Evolutionary conservation across 2,888 invertebrate species (phyloP).

Genomic region (Arrhopalites spinosus): DNA sequence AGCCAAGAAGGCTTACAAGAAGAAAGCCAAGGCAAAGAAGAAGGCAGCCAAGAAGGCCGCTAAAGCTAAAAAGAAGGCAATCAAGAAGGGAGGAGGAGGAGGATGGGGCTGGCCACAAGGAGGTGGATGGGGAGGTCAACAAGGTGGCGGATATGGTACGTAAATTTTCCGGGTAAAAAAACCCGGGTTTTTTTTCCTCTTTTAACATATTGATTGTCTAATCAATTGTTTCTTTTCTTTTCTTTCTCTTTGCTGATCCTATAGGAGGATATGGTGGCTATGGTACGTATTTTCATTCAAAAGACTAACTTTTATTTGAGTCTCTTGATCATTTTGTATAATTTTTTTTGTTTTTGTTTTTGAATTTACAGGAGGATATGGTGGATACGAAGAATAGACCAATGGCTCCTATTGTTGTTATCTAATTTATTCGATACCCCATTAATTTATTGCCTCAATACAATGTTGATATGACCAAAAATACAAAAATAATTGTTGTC

Average conservation of each 20-base stretch:
- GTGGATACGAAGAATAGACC: slow-evolving; percentile 50
- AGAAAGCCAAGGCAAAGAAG: slow-evolving; percentile 55
- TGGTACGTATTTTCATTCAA: slow-evolving; percentile 7
- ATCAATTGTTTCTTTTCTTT: not conserved
- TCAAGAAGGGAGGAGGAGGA: slow-evolving; percentile 43
- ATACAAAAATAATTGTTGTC: slow-evolving; percentile 38
- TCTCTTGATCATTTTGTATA: not conserved
- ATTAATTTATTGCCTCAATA: slow-evolving; percentile 37
- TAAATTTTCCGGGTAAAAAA: not conserved
- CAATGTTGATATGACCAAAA: slow-evolving; percentile 41
- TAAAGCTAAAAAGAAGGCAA: slow-evolving; percentile 52
- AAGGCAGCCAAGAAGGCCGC: slow-evolving; percentile 50
- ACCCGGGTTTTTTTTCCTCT: too few relatives aligned
- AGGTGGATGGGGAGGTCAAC: slow-evolving; percentile 40
- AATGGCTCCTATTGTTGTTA: slow-evolving; percentile 34
- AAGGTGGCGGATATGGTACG: slow-evolving; percentile 2
- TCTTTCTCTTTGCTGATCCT: not conserved
- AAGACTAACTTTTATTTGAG: slow-evolving; percentile 31
- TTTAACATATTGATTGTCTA: not conserved
- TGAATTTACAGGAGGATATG: slow-evolving; percentile 40
- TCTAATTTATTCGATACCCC: slow-evolving; percentile 38
- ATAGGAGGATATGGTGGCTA: slow-evolving; percentile 44
- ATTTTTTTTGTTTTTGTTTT: not conserved
- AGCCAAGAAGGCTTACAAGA: slow-evolving; percentile 46
- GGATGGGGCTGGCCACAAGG: slow-evolving; percentile 33